Base-by-base conservation (phyloP, 2,113 vertebrate genomes). In the Takifugu bimaculatus region DNA sequence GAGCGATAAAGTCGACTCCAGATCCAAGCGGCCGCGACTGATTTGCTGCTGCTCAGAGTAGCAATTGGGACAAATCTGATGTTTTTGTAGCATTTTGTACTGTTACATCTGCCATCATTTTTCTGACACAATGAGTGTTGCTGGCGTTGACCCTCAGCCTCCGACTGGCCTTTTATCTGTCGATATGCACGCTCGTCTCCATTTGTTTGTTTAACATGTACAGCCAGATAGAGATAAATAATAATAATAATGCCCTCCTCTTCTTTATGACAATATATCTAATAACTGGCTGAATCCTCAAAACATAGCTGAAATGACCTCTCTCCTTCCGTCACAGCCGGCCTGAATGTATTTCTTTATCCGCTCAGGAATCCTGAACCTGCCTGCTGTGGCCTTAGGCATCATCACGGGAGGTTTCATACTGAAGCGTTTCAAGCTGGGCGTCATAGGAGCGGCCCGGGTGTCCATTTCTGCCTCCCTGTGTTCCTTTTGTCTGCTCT, bases 371-470 rank as follows among this genome's bases (percentile, higher is more conserved):
- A 87, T 91, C 5, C 88, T 97, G 79, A 97, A 96, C 78, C 89
- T 98, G 49, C 95, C 96, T 54, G 95, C 95, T 0, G 94, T 99
- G 26, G 96, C 94, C 2, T 67, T 98, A 75, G 96, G 96, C 54
- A 91, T 99, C 79, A 94, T 98, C 79, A 91, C 90, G 0, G 96
- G 96, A 7, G 95, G 96, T 1, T 85, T 94, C 43, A 32, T 95
- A 11, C 90, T 98, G 89, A 98, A 99, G 72, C 94, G 89, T 42
- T 94, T 94, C 68, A 89, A 90, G 69, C 78, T 99, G 4, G 80
- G 74, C 20, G 32, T 95, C 39, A 54, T 90, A 2, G 94, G 95
- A 15, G 95, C 95, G 0, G 91, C 93, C 59, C 93, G 89, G 50
- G 72, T 98, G 57, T 76, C 80, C 0, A 5, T 85, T 60, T 2